These are phyloP conservation scores for Oriolus oriolus DNA, from an alignment of 2,113 vertebrate genomes.

Conservation along the genomic window DNA sequence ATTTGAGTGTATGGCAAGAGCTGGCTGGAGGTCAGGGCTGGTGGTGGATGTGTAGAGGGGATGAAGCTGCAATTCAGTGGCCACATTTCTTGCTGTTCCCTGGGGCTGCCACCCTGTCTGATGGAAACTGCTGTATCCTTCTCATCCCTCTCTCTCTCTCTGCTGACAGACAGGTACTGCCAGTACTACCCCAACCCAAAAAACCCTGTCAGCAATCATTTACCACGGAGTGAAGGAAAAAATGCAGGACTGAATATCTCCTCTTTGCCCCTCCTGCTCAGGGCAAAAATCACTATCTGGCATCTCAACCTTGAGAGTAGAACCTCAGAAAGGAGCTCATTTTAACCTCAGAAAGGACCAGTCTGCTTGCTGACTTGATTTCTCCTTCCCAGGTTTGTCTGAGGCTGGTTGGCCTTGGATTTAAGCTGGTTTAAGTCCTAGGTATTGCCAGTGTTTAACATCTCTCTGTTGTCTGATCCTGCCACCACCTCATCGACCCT, in stretches of 20 bases:
- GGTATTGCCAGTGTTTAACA: background rate
- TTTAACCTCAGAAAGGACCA: background rate
- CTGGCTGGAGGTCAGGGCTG: background rate
- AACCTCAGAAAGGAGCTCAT: background rate
- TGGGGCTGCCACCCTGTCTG: background rate
- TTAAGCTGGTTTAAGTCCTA: background rate
- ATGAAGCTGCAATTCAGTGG: background rate
- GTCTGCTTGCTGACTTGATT: background rate
- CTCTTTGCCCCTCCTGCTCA: background rate
- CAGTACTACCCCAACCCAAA: background rate
- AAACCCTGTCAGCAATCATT: background rate
- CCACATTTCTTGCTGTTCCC: background rate
- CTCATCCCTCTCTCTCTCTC: background rate
- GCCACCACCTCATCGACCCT: background rate
- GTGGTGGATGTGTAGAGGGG: background rate
- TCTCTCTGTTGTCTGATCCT: background rate
- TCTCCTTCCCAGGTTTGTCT: background rate
- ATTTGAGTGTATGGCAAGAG: background rate
- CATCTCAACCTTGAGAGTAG: background rate
- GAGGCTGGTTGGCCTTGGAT: background rate
- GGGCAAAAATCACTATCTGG: background rate
- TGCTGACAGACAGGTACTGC: background rate
- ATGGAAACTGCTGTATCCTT: background rate
- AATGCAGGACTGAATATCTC: background rate
- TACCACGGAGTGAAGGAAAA: background rate